Conservation (phyloP, 2,888 invertebrate genomes). For the Oscheius sp. region DNA sequence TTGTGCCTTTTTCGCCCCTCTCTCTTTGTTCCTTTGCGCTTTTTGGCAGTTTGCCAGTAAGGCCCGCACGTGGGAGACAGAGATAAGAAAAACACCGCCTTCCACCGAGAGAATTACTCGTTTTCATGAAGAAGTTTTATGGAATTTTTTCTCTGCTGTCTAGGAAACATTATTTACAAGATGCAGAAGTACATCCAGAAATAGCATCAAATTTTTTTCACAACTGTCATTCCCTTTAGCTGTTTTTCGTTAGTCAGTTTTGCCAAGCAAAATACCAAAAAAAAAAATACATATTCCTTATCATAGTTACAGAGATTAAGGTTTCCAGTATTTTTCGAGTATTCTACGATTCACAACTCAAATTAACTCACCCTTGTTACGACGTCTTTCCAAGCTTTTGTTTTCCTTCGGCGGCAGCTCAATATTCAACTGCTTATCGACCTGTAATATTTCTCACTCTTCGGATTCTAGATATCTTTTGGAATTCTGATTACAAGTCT, state of each 20-base stretch:
- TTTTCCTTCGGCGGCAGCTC: slow-evolving; percentile 74
- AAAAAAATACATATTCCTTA: too few relatives aligned
- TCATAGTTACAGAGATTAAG: too few relatives aligned
- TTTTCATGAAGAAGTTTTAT: too few relatives aligned
- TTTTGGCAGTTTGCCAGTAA: slow-evolving; percentile 7
- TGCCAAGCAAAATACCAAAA: too few relatives aligned
- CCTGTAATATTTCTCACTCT: slow-evolving; percentile 47
- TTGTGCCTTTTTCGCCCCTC: neutral
- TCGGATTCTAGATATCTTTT: neutral
- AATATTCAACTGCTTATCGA: slow-evolving; percentile 74
- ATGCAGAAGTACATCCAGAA: too few relatives aligned
- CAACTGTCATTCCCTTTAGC: too few relatives aligned
- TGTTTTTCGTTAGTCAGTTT: too few relatives aligned
- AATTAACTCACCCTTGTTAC: slow-evolving; percentile 39
- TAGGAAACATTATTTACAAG: too few relatives aligned
- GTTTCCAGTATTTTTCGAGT: too few relatives aligned
- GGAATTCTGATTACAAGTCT: too few relatives aligned
- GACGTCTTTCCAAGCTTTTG: slow-evolving; percentile 62
- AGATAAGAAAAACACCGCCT: neutral
- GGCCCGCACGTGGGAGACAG: neutral
- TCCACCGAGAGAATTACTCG: neutral
- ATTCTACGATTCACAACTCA: neutral
- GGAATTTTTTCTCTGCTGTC: too few relatives aligned
- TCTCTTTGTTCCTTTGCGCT: slow-evolving; percentile 14
- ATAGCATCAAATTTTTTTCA: too few relatives aligned